Percentiles rank a stretch among this genome's conserved stretches.
Evolutionary conservation across 2,797 vertebrate species (phyloP).

Genomic region (Xiphophorus birchmanni): DNA sequence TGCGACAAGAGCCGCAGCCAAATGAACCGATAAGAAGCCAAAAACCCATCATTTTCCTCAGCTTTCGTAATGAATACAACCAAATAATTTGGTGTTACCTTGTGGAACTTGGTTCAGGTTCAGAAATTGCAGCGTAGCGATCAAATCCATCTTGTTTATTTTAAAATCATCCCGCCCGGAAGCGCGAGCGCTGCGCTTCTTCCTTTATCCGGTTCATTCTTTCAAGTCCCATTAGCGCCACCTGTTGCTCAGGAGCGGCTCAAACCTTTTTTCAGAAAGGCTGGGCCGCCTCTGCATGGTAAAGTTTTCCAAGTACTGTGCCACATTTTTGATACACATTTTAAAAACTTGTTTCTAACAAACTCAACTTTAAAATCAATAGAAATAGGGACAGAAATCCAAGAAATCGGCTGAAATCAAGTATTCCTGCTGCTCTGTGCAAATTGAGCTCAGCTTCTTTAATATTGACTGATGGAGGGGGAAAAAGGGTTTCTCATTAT

Average conservation of each 20-base stretch:
- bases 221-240: neutral
- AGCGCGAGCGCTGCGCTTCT: conserved; percentile 5
- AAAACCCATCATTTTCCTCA: neutral
- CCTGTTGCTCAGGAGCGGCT: neutral
- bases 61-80: fast-evolving
- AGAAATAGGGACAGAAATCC: no score
- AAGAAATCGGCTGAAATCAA: no score
- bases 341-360: no score
- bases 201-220: neutral
- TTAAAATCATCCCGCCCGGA: conserved; percentile 72
- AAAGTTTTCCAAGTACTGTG: no score
- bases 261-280: neutral
- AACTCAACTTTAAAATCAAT: no score
- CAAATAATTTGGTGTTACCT: conserved; percentile 49
- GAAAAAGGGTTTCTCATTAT: no score
- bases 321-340: no score
- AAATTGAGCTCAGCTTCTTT: no score
- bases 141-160: conserved; percentile 75
- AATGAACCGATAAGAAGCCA: neutral
- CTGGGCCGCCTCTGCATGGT: no score
- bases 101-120: conserved; percentile 58
- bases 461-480: no score
- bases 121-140: conserved; percentile 66
- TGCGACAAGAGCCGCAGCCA: neutral
- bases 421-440: no score